These are phyloP conservation scores for Drosophila erecta DNA, from an alignment of 1,140 invertebrate genomes.

Conservation along the genomic window DNA sequence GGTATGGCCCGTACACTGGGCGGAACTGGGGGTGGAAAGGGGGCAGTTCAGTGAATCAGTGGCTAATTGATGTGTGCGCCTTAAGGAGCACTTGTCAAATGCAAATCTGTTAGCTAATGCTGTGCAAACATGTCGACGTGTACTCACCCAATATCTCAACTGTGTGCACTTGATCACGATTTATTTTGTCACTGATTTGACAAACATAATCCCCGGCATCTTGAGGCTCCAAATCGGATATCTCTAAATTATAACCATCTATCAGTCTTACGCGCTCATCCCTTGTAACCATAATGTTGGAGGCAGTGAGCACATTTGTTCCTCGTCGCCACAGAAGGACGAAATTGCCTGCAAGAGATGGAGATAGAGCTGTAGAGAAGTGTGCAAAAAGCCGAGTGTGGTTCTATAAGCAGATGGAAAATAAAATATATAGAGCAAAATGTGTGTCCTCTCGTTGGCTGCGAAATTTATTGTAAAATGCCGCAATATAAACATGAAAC, in stretches of 20 bases:
- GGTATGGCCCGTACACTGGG: slow-evolving; percentile 87
- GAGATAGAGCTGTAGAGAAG: slow-evolving; percentile 14
- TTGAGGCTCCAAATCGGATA: slow-evolving; percentile 86
- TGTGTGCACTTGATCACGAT: slow-evolving; percentile 86
- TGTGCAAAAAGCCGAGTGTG: background rate
- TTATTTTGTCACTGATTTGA: slow-evolving; percentile 88
- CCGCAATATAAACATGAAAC: slow-evolving; percentile 71
- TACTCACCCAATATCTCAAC: slow-evolving; percentile 84
- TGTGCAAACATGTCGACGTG: slow-evolving; percentile 45
- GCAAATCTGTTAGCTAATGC: slow-evolving; percentile 34
- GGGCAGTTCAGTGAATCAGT: slow-evolving; percentile 24
- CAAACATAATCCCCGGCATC: slow-evolving; percentile 87
- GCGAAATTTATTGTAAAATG: slow-evolving; percentile 74
- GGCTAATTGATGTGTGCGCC: slow-evolving; percentile 43
- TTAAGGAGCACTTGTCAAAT: slow-evolving; percentile 33
- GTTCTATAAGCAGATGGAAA: slow-evolving; percentile 37
- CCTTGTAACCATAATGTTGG: slow-evolving; percentile 89
- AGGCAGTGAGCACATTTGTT: slow-evolving; percentile 88
- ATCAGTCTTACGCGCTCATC: slow-evolving; percentile 88
- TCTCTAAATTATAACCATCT: slow-evolving; percentile 89
- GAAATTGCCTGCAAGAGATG: slow-evolving; percentile 85
- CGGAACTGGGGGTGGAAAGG: slow-evolving; percentile 84
- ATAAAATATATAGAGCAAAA: slow-evolving; percentile 46
- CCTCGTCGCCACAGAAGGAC: slow-evolving; percentile 89
- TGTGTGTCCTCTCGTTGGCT: slow-evolving; percentile 53